These are phyloP conservation scores for Poeciliopsis paucimaculata DNA, from an alignment of 2,797 vertebrate genomes.

Conservation along the genomic window DNA sequence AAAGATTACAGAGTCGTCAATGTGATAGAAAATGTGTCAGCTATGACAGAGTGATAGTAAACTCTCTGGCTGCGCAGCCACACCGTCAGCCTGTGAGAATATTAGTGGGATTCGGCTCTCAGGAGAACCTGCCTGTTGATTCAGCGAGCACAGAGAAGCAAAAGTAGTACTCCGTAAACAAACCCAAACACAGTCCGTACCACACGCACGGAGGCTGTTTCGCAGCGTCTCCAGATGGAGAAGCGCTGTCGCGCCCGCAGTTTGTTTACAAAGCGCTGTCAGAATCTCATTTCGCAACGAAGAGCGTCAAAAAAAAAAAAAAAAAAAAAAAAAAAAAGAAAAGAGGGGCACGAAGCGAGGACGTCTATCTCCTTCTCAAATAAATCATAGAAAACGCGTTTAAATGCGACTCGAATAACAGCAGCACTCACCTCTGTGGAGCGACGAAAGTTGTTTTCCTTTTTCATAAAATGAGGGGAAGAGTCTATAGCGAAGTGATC, in stretches of 20 bases:
- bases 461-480: conserved; percentile 66
- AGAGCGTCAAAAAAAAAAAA: conserved; percentile 2
- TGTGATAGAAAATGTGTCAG: neutral
- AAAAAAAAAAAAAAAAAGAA: too few species aligned
- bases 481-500: conserved; percentile 57
- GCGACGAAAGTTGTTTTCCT: conserved; percentile 58
- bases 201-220: neutral
- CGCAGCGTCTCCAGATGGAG: neutral
- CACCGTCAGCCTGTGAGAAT: neutral
- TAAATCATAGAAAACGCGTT: conserved; percentile 2
- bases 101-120: conserved; percentile 5
- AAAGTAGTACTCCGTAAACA: conserved; percentile 10
- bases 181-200: neutral
- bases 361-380: conserved; percentile 16
- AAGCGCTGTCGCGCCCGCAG: conserved; percentile 34
- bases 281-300: conserved; percentile 60
- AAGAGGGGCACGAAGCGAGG: conserved; percentile 17
- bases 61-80: neutral
- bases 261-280: conserved; percentile 77
- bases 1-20: neutral
- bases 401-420: neutral
- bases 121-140: conserved; percentile 68
- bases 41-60: conserved; percentile 5
- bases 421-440: conserved; percentile 67
- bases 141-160: conserved; percentile 12